These are phyloP conservation scores for Aphelinus certus DNA, from an alignment of 1,140 invertebrate species.

Conservation along the genomic window DNA sequence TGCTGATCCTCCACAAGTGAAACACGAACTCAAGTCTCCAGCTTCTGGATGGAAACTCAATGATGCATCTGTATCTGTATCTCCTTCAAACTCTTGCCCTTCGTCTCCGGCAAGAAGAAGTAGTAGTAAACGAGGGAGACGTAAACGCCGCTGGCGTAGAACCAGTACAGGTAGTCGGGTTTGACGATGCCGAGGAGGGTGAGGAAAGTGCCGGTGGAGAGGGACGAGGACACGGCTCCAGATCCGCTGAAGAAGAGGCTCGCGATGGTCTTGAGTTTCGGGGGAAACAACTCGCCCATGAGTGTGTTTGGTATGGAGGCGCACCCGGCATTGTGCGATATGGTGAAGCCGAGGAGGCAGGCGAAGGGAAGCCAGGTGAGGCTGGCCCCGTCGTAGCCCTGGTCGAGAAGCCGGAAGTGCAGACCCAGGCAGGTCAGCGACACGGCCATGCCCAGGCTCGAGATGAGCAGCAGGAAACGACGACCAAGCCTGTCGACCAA, in stretches of 20 bases:
- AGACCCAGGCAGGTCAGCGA: conserved; percentile 60
- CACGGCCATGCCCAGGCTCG: conserved; percentile 50
- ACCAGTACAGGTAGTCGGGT: conserved; percentile 64
- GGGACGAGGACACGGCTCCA: conserved; percentile 67
- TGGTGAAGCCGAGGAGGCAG: conserved; percentile 50
- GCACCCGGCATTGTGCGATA: conserved; percentile 55
- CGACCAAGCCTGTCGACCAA: conserved; percentile 59
- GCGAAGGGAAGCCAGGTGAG: conserved; percentile 61
- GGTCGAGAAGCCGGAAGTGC: conserved; percentile 59
- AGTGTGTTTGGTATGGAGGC: conserved; percentile 59
- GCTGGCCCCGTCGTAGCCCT: conserved; percentile 43
- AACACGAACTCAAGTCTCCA: too few species aligned
- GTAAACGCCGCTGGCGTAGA: conserved; percentile 65
- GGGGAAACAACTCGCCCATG: conserved; percentile 60
- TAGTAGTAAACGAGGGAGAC: conserved; percentile 66
- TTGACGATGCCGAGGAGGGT: conserved; percentile 58
- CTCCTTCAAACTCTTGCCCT: conserved; percentile 70
- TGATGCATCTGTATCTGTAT: conserved; percentile 56
- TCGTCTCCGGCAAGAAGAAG: conserved; percentile 73
- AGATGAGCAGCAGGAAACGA: conserved; percentile 51
- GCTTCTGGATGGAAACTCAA: too few species aligned
- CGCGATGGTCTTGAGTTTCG: conserved; percentile 59
- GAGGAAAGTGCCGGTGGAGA: conserved; percentile 68
- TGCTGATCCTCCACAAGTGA: too few species aligned
- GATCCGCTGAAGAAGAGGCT: conserved; percentile 64